These are phyloP conservation scores for Limnothrissa miodon DNA, from an alignment of 2,113 vertebrate species.

Conservation along the genomic window DNA sequence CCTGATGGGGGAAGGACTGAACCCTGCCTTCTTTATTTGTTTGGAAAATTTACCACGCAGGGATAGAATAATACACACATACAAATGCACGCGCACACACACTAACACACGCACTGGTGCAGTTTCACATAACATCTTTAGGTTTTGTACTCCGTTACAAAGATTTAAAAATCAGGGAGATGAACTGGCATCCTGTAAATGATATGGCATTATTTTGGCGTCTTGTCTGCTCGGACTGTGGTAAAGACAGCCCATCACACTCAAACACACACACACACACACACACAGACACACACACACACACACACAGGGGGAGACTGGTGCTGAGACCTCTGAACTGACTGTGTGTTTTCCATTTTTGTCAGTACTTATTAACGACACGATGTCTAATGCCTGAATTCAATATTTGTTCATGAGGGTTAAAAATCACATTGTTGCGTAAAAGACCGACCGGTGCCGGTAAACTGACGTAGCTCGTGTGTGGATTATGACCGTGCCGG, in stretches of 20 bases:
- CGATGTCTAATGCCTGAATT: not conserved
- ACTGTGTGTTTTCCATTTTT: not conserved
- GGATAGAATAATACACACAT: not conserved
- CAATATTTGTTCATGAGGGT: conserved; percentile 11
- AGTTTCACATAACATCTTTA: conserved; percentile 46
- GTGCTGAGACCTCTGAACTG: not conserved
- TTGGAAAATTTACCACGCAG: not conserved
- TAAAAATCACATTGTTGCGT: conserved; percentile 31
- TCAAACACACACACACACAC: too few relatives aligned
- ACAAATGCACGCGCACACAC: not conserved
- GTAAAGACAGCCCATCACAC: not conserved
- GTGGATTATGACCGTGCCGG: not conserved
- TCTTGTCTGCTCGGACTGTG: not conserved
- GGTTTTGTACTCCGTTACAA: conserved; percentile 24
- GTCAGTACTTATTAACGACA: not conserved
- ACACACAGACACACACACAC: too few relatives aligned
- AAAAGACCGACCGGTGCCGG: not conserved
- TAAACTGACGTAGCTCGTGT: conserved; percentile 21
- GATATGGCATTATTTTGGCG: not conserved
- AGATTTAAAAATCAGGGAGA: not conserved
- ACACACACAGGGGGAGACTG: too few relatives aligned
- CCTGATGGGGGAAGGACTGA: not conserved
- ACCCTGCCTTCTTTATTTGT: not conserved
- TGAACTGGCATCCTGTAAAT: not conserved
- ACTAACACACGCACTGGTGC: conserved; percentile 10